Percentiles rank a stretch among this genome's conserved stretches.
phyloP scores from a whole-genome alignment of 1,140 invertebrate genomes.

The Ptiloglossa arizonensis region DNA sequence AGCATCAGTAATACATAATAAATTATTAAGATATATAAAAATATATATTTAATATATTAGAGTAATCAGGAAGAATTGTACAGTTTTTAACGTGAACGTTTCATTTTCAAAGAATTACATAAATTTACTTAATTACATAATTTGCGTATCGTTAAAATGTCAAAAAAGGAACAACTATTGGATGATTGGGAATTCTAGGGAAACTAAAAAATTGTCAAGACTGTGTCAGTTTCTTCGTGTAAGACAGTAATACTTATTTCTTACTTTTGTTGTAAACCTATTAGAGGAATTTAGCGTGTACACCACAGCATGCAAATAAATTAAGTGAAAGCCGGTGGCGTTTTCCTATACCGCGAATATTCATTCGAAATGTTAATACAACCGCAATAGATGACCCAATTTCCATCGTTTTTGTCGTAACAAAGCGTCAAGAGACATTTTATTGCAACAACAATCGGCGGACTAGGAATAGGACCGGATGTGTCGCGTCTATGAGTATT shows the following conservation, averaged over 20 bases:
- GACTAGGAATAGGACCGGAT: conserved; percentile 44
- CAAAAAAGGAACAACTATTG: too few relatives aligned
- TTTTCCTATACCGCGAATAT: conserved; percentile 23
- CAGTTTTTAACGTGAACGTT: too few relatives aligned
- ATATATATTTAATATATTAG: too few relatives aligned
- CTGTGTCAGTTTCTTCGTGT: not conserved
- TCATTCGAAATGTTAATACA: not conserved
- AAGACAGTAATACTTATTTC: not conserved
- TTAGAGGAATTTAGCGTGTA: not conserved
- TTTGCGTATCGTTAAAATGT: too few relatives aligned
- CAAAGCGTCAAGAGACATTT: conserved; percentile 6
- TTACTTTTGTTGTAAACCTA: not conserved
- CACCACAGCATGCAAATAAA: not conserved
- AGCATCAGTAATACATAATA: too few relatives aligned
- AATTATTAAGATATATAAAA: too few relatives aligned
- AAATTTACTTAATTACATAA: too few relatives aligned
- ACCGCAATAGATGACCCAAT: conserved; percentile 26
- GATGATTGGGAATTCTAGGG: too few relatives aligned
- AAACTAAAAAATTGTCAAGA: too few relatives aligned
- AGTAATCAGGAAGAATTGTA: too few relatives aligned
- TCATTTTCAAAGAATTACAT: too few relatives aligned
- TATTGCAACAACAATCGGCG: conserved; percentile 21
- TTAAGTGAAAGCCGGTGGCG: not conserved
- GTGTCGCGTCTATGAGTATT: not conserved
- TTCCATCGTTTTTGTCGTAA: conserved; percentile 21